phyloP scores from a whole-genome alignment of 2,797 vertebrate genomes.

The Dipus sagitta region DNA sequence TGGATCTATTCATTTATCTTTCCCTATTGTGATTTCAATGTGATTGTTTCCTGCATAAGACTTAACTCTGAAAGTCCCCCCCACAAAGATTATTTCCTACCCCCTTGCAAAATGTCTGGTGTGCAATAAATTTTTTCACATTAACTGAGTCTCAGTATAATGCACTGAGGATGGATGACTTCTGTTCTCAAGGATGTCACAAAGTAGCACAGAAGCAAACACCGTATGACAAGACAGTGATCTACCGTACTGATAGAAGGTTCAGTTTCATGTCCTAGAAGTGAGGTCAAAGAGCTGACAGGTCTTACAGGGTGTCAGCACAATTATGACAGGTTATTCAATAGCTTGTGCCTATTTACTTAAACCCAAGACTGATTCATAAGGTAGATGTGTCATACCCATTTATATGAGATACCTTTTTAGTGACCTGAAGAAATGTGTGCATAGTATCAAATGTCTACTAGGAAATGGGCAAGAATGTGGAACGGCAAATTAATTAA shows the following conservation, averaged over 20 bases:
- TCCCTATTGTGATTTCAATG: slow-evolving; percentile 24
- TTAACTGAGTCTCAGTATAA: slow-evolving; percentile 1
- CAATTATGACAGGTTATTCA: background rate
- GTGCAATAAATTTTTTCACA: slow-evolving; percentile 6
- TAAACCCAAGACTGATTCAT: background rate
- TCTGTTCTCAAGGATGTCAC: background rate
- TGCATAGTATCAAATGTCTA: background rate
- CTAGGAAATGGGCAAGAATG: background rate
- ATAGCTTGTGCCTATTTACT: background rate
- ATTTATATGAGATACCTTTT: slow-evolving; percentile 4
- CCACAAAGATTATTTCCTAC: background rate
- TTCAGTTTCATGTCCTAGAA: background rate
- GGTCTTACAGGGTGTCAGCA: background rate
- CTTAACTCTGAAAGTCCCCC: background rate
- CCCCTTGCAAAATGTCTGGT: background rate
- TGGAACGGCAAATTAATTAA: background rate
- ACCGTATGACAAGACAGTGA: background rate
- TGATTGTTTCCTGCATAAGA: slow-evolving; percentile 7
- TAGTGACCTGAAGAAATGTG: slow-evolving; percentile 1
- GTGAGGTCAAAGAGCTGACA: background rate
- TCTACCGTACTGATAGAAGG: background rate
- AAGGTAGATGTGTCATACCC: background rate
- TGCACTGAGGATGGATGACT: background rate
- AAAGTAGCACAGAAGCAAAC: background rate
- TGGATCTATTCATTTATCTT: background rate